These are phyloP conservation scores for Drosophila subobscura DNA, from an alignment of 1,140 invertebrate species.

Conservation along the genomic window DNA sequence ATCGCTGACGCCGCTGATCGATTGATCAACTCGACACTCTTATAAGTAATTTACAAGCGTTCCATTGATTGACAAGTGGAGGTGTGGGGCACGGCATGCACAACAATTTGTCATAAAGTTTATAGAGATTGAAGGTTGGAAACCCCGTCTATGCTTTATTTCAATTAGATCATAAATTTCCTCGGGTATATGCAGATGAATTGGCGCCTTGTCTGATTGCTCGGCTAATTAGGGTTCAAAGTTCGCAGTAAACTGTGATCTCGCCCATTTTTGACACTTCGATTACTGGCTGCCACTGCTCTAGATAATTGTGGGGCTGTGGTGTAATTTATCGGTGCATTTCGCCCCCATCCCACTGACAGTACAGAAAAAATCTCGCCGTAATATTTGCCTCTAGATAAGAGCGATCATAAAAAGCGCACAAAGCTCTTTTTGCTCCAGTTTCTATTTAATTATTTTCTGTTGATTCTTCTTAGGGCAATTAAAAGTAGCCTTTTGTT, in stretches of 20 bases:
- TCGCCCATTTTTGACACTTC: slow-evolving; percentile 15
- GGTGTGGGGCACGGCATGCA: neutral
- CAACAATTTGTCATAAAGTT: slow-evolving; percentile 29
- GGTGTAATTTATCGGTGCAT: slow-evolving; percentile 53
- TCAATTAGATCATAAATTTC: slow-evolving; percentile 44
- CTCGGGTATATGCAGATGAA: slow-evolving; percentile 10
- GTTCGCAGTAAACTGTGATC: slow-evolving; percentile 52
- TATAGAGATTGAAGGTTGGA: slow-evolving; percentile 31
- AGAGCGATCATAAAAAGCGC: slow-evolving; percentile 26
- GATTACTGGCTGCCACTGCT: slow-evolving; percentile 4
- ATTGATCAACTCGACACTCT: slow-evolving; percentile 13
- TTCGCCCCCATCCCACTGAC: slow-evolving; percentile 31
- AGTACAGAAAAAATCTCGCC: slow-evolving; percentile 29
- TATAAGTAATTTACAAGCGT: slow-evolving; percentile 10
- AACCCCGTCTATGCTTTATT: slow-evolving; percentile 13
- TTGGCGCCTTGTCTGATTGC: slow-evolving; percentile 37
- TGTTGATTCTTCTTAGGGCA: slow-evolving; percentile 38
- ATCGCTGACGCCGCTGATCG: slow-evolving; percentile 32
- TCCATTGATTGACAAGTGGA: slow-evolving; percentile 25
- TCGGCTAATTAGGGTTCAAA: slow-evolving; percentile 3
- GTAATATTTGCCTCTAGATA: slow-evolving; percentile 27
- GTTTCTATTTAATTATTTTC: slow-evolving; percentile 35
- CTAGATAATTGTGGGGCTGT: slow-evolving; percentile 35
- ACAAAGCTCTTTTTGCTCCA: slow-evolving; percentile 36
- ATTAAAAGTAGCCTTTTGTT: slow-evolving; percentile 48